Evolutionary conservation across 2,888 invertebrate genomes (phyloP).

Genomic region (Hyposoter dolosus): DNA sequence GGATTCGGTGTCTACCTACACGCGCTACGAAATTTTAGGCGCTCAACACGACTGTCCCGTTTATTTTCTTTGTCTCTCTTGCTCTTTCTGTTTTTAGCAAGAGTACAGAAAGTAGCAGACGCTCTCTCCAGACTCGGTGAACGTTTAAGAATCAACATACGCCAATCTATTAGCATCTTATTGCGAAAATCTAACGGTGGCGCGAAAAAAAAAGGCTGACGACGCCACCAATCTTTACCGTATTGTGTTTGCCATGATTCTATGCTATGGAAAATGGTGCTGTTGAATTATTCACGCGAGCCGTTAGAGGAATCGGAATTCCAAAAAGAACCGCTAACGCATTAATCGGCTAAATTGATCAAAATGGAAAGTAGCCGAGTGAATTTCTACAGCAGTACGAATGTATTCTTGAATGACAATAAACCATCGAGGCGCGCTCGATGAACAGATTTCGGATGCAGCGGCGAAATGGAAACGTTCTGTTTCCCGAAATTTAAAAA

Average conservation of each 20-base stretch:
- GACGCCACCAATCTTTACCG: not conserved
- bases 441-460: not conserved
- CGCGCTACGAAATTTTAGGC: constrained; percentile 74
- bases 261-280: not conserved
- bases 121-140: constrained; percentile 24
- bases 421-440: not conserved
- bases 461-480: not conserved
- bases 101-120: constrained; percentile 64
- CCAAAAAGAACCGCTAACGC: not conserved
- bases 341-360: not conserved
- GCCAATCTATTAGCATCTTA: constrained; percentile 72
- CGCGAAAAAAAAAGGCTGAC: constrained; percentile 1
- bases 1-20: constrained; percentile 77
- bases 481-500: no score
- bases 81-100: constrained; percentile 3
- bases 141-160: constrained; percentile 60
- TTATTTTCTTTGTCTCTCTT: not conserved
- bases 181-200: constrained; percentile 28
- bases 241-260: not conserved
- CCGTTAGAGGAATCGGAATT: not conserved
- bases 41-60: constrained; percentile 52
- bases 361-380: not conserved
- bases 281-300: not conserved
- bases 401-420: not conserved
- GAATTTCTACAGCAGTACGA: not conserved